Evolutionary conservation across 1,140 invertebrate species (phyloP).

Genomic region (Temnothorax nylanderi): DNA sequence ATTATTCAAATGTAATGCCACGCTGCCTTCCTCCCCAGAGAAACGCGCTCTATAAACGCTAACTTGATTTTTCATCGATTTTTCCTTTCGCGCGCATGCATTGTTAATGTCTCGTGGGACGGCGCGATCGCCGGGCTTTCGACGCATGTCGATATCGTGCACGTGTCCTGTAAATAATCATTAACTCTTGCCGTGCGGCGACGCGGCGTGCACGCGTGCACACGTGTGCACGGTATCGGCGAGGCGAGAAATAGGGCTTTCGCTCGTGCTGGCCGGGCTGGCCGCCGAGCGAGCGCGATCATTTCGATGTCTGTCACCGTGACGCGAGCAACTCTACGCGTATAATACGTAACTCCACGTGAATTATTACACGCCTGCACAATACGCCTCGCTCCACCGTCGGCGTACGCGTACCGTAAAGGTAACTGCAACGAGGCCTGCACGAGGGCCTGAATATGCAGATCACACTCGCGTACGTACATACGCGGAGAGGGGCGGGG

Average conservation of each 20-base stretch:
- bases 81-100: neutral
- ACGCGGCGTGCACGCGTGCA: neutral
- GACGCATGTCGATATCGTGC: neutral
- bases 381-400: conserved; percentile 37
- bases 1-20: neutral
- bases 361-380: conserved; percentile 61
- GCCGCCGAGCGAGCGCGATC: conserved; percentile 23
- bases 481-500: neutral
- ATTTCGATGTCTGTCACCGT: conserved; percentile 58
- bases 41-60: neutral
- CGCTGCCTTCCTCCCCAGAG: neutral
- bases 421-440: neutral
- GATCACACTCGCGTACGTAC: neutral
- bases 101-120: neutral
- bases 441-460: conserved; percentile 23
- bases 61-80: conserved; percentile 46
- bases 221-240: neutral
- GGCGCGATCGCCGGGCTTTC: neutral
- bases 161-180: conserved; percentile 29
- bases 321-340: neutral
- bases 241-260: conserved; percentile 22
- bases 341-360: conserved; percentile 36
- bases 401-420: neutral
- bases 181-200: neutral
- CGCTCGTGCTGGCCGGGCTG: neutral